Evolutionary conservation across 53 echinoderm and acorn worm species (phyloP).

Genomic region (Arbacia lixula): DNA sequence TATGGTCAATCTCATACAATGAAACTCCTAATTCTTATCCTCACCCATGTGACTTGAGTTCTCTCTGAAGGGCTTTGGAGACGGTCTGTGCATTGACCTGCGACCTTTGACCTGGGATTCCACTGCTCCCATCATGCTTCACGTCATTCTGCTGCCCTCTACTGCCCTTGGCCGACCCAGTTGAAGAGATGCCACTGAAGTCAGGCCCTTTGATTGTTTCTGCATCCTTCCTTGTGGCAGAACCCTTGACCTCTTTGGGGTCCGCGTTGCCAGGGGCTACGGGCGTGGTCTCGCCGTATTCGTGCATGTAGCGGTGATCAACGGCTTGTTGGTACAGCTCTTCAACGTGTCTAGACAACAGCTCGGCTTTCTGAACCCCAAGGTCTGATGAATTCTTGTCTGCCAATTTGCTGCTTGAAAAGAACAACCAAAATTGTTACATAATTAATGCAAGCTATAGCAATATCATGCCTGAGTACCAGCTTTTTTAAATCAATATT

Average conservation of each 20-base stretch:
- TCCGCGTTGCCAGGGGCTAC: neutral
- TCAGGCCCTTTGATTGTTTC: no score
- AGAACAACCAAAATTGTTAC: neutral
- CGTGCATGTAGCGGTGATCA: conserved; percentile 89
- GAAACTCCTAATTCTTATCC: neutral
- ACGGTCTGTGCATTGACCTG: conserved; percentile 24
- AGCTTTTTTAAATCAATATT: no score
- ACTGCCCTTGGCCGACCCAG: no score
- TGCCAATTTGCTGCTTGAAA: neutral
- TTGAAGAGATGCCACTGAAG: no score
- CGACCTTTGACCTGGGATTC: neutral
- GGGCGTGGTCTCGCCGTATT: conserved; percentile 71
- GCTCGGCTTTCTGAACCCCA: neutral
- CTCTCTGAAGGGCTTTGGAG: conserved; percentile 12
- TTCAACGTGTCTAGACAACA: conserved; percentile 60
- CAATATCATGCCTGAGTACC: no score
- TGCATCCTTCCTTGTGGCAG: neutral
- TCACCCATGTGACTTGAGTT: conserved; percentile 7
- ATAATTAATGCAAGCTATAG: neutral
- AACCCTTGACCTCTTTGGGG: neutral
- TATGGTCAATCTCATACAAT: no score
- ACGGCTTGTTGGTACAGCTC: conserved; percentile 63
- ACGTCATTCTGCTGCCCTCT: neutral
- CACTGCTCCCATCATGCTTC: neutral
- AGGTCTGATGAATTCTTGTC: neutral